These are phyloP conservation scores for Brienomyrus longianalis DNA, from an alignment of 2,113 vertebrate genomes.

Conservation along the genomic window DNA sequence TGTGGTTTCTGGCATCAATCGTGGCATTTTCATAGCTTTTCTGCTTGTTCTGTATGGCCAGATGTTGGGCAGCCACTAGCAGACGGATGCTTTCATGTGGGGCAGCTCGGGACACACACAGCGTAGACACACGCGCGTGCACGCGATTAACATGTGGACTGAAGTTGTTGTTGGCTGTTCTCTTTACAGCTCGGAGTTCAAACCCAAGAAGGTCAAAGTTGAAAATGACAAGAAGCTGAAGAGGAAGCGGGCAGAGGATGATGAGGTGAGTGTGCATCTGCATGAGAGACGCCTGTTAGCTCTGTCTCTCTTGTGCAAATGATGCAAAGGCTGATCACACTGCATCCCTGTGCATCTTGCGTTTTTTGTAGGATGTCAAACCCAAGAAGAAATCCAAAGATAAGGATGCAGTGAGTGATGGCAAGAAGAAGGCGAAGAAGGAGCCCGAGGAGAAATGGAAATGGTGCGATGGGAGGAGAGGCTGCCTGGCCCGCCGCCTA, in stretches of 20 bases:
- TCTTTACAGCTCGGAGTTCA: slow-evolving; percentile 74
- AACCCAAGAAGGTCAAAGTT: slow-evolving; percentile 93
- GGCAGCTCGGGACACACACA: not conserved
- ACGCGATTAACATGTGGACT: not conserved
- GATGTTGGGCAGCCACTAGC: not conserved
- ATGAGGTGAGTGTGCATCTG: slow-evolving; percentile 44
- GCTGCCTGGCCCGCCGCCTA: not conserved
- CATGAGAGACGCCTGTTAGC: slow-evolving; percentile 24
- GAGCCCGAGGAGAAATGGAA: slow-evolving; percentile 98
- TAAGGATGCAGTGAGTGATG: slow-evolving; percentile 73
- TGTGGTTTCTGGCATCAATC: not conserved
- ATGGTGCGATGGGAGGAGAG: slow-evolving; percentile 63
- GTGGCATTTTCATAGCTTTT: not conserved
- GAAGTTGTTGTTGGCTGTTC: not conserved
- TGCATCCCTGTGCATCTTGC: not conserved
- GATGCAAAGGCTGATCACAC: no score
- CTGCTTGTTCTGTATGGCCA: not conserved
- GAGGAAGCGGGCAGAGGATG: slow-evolving; percentile 76
- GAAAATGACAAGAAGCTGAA: slow-evolving; percentile 89
- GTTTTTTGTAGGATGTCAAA: slow-evolving; percentile 68
- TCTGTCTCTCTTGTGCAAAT: not conserved
- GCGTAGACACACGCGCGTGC: not conserved
- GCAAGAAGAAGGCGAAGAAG: slow-evolving; percentile 88
- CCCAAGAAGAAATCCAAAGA: slow-evolving; percentile 84
- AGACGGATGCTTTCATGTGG: not conserved